These are phyloP conservation scores for Lamprologus sp. DNA, from an alignment of 2,113 vertebrate species.

Conservation along the genomic window DNA sequence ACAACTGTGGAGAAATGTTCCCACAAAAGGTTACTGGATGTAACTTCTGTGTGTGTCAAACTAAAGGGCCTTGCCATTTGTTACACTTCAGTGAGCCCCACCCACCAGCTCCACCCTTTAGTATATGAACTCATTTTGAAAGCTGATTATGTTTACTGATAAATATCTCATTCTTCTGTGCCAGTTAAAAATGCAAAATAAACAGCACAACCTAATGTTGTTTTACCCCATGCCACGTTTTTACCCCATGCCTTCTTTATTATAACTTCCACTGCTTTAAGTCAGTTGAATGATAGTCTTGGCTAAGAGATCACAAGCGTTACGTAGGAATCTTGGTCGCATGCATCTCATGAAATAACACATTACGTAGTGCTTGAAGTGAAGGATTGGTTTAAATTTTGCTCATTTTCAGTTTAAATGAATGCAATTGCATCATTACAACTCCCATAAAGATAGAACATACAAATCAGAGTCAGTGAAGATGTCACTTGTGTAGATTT, in stretches of 20 bases:
- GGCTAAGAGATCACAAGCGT: constrained; percentile 27
- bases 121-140: background rate
- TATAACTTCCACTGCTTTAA: background rate
- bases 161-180: background rate
- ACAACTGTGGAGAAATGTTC: background rate
- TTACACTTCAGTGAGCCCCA: background rate
- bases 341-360: background rate
- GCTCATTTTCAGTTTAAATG: background rate
- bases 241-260: background rate
- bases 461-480: background rate
- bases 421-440: background rate
- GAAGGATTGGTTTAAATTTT: background rate
- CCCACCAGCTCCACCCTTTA: background rate
- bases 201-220: background rate
- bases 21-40: background rate
- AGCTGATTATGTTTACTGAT: background rate
- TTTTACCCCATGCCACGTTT: background rate
- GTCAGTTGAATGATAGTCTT: background rate
- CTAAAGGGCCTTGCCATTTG: background rate
- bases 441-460: background rate
- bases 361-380: background rate
- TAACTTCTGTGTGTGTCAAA: background rate
- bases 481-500: background rate
- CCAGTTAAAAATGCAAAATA: background rate
- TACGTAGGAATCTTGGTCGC: background rate